Evolutionary conservation across 2,797 vertebrate species (phyloP), one percentile per base, ranked within the genome.

Genomic region (Pipistrellus nathusii): DNA sequence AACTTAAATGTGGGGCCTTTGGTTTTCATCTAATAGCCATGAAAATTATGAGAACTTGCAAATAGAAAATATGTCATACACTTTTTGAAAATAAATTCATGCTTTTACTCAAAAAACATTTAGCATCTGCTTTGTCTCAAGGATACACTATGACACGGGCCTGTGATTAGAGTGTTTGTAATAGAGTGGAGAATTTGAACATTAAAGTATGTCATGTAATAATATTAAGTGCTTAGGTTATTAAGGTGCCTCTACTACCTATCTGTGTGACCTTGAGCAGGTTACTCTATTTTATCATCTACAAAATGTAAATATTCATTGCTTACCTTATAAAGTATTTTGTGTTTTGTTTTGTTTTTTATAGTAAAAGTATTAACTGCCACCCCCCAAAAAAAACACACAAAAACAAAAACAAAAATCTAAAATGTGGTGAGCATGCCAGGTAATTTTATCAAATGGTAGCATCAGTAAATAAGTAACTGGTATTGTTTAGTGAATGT

Each of bases 1-100:
- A 87, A 48, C 77, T 94, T 93, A 95, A 94, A 93, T 88, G 30
- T 25, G 23, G 13, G 21, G 1, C 44, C 35, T 92, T 32, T 94
- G 32, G 10, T 97, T 86, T 95, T 90, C 59, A 76, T 80, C 48
- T 21, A 81, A 0, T 55, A 92, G 25, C 46, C 25, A 57, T 68
- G 62, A 92, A 27, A 89, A 53, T 20, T 87, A 8, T 72, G 48
- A 94, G 35, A 95, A 90, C 13, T 93, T 35, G 32, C 76, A 94
- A 91, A 77, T 23, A 85, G 27, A 88, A 89, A 69, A 94, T 92
- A 72, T 75, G 21, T 55, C 38, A 91, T 25, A 55, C 2, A 68
- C 27, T 32, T 89, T 66, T 91, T 13, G 46, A 75, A 94, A 93
- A 86, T 68, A 75, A 20, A 15, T 32, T 75, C 18, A 38, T 62